A percentile compares a stretch with the other conserved stretches of the same genome.
Evolutionary conservation across 2,888 invertebrate species (phyloP).

Genomic region (Lasius fuliginosus): DNA sequence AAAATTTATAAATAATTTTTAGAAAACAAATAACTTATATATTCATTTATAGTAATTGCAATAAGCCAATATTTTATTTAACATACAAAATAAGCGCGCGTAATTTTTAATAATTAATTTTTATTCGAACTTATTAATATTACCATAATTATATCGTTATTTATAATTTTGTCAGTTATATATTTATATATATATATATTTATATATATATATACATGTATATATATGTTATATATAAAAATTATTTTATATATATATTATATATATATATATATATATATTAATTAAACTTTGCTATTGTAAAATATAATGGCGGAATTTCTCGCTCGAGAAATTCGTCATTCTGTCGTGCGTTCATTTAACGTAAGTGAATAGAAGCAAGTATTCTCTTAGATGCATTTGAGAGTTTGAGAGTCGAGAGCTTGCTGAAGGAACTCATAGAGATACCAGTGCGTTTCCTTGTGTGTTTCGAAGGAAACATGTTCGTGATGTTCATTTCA

Average conservation of each 20-base stretch:
- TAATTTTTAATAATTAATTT: not conserved
- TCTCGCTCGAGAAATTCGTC: not conserved
- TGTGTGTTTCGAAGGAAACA: conserved; percentile 18
- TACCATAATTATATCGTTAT: not conserved
- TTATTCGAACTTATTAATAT: conserved; percentile 21
- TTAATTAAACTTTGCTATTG: not conserved
- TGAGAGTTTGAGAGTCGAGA: conserved; percentile 48
- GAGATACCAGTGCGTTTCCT: conserved; percentile 15
- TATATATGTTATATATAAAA: not conserved
- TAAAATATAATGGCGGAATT: conserved; percentile 4
- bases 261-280: too few relatives aligned
- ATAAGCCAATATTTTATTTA: conserved; percentile 13
- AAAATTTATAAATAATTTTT: conserved; percentile 12
- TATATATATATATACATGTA: not conserved
- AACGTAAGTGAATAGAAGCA: not conserved
- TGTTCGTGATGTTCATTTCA: conserved; percentile 2
- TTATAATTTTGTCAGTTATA: not conserved
- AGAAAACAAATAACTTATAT: not conserved
- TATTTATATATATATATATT: not conserved
- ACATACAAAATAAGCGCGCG: not conserved
- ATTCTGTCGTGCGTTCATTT: not conserved
- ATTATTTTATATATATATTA: not conserved
- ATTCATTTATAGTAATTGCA: not conserved
- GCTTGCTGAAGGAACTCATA: conserved; percentile 47
- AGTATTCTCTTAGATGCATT: conserved; percentile 63